Evolutionary conservation across 92 coral and sea anemone genomes (phyloP), one percentile per base, ranked within the genome.

Genomic region (Paragorgia papillata): DNA sequence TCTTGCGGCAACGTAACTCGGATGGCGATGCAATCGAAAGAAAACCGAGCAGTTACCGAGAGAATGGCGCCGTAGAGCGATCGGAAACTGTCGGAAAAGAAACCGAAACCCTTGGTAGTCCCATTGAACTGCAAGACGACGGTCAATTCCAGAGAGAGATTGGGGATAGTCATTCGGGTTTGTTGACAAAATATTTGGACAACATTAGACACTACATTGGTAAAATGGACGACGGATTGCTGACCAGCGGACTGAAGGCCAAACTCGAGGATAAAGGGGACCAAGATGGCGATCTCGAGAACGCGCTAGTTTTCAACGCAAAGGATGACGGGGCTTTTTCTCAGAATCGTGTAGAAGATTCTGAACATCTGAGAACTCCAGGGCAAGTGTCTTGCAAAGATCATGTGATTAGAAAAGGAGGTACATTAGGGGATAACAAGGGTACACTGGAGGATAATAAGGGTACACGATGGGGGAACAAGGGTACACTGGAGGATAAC

Each of bases 11-110:
- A 32, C 78, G 54, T 71, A 33, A 71, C 37, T 31, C 78, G 0
- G 28, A 55, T 18, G 78, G 78, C 7, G 78, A 71, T 21, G 78
- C 30, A 28, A 71, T 71, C 34, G 78, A 71, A 37, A 57, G 78
- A n/a, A 50, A 30, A 15, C 64, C 78, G 78, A 71, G 43, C 63
- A n/a, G n/a, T 53, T 13, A 24, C 64, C 78, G 64, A 55, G 78
- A 71, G 1, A 30, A 51, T 31, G 64, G 32, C 63, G 78, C 27
- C 64, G 49, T 31, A 13, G 78, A 57, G 20, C 78, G 78, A 71
- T 71, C 78, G 30, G n/a, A 37, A 18, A 37, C 30, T 13, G 1
- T 34, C 35, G 62, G 5, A 10, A 54, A 54, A 31, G 31, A 30
- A 18, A 46, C 75, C 19, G 39, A 30, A 56, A 28, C 3, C 22